Evolutionary conservation across 2,888 invertebrate genomes (phyloP).

Genomic region (Coelinius sp.): DNA sequence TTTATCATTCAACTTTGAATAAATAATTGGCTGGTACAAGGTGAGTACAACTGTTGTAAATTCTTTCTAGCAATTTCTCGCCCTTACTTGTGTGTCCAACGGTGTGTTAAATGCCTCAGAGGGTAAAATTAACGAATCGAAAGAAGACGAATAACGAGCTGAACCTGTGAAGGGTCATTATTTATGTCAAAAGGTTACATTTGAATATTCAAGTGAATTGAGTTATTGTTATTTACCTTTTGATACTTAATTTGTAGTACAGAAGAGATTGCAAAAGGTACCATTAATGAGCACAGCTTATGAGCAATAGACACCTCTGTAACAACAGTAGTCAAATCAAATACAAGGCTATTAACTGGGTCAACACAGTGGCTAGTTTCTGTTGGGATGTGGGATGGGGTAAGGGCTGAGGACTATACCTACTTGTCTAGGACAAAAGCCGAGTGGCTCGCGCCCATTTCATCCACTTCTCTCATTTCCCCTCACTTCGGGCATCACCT

Average conservation of each 20-base stretch:
- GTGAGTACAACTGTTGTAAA: slow-evolving; percentile 8
- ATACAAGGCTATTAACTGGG: slow-evolving; percentile 69
- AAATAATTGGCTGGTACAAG: slow-evolving; percentile 1
- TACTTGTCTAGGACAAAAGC: slow-evolving; percentile 15
- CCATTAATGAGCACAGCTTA: background rate
- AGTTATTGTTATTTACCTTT: slow-evolving; percentile 14
- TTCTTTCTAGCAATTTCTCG: background rate
- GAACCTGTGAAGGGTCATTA: background rate
- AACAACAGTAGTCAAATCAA: slow-evolving; percentile 68
- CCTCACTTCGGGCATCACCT: slow-evolving; percentile 4
- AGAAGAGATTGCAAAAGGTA: too few species aligned
- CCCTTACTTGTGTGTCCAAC: background rate
- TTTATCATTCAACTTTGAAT: background rate
- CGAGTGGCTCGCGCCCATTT: slow-evolving; percentile 21
- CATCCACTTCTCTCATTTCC: slow-evolving; percentile 6
- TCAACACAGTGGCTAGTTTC: slow-evolving; percentile 56
- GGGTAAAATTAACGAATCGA: slow-evolving; percentile 20
- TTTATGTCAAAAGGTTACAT: slow-evolving; percentile 2
- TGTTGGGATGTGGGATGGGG: slow-evolving; percentile 27
- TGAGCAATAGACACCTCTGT: slow-evolving; percentile 36
- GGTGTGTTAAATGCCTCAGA: slow-evolving; percentile 15
- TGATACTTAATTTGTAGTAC: too few species aligned
- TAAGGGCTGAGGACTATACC: slow-evolving; percentile 40
- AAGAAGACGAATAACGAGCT: slow-evolving; percentile 11
- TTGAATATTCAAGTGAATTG: background rate